These are phyloP conservation scores for Drosophila pseudoobscura DNA, from an alignment of 1,140 invertebrate genomes.

Conservation along the genomic window DNA sequence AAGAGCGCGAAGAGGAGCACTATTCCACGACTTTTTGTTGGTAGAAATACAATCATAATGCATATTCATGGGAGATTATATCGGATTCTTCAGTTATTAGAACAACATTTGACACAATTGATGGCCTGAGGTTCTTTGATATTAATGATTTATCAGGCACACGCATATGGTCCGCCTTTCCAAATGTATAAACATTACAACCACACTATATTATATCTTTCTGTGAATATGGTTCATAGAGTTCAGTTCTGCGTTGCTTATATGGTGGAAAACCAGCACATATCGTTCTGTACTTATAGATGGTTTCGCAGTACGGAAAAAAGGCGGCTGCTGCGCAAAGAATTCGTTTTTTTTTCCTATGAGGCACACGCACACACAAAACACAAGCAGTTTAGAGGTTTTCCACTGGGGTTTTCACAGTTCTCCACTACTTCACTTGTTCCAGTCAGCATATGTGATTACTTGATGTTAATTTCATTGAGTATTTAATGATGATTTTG, in stretches of 20 bases:
- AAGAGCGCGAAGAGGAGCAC: conserved; percentile 40
- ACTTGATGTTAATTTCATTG: conserved; percentile 32
- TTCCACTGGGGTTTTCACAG: conserved; percentile 35
- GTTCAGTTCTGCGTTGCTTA: too few species aligned
- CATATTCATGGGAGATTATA: conserved; percentile 29
- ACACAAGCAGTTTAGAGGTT: conserved; percentile 20
- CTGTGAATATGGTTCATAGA: too few species aligned
- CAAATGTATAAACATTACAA: too few species aligned
- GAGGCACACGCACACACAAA: conserved; percentile 45
- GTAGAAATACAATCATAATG: conserved; percentile 6
- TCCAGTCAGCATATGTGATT: conserved; percentile 11
- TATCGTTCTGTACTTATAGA: too few species aligned
- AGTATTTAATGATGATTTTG: conserved; percentile 43
- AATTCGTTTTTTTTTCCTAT: conserved; percentile 35
- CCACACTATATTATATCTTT: too few species aligned
- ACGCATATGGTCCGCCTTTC: too few species aligned
- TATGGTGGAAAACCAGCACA: too few species aligned
- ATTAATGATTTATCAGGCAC: too few species aligned
- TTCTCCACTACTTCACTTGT: conserved; percentile 1
- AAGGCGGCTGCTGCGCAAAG: conserved; percentile 78
- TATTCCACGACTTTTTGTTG: conserved; percentile 26
- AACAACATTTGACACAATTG: conserved; percentile 16
- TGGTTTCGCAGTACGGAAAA: conserved; percentile 35
- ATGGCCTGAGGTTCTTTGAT: background rate
- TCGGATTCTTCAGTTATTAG: conserved; percentile 13